Conservation (phyloP, 1,140 invertebrate species). For the Ceratina australensis region DNA sequence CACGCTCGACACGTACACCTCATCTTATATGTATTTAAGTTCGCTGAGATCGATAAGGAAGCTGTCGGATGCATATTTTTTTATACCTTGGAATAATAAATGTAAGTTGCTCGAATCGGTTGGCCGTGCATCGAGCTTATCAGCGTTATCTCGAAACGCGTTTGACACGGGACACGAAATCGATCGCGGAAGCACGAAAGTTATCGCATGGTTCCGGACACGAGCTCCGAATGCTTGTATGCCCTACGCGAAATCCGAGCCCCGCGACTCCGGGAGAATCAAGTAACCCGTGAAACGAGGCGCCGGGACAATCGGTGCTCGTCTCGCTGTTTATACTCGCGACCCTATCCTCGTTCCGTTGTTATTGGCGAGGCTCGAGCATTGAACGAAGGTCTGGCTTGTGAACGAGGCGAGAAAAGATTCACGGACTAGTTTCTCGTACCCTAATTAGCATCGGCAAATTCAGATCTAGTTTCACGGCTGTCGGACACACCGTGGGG, state of each 20-base stretch:
- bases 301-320: not conserved
- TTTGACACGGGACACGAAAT: conserved; percentile 17
- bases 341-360: not conserved
- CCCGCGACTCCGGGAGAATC: not conserved
- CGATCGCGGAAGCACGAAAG: conserved; percentile 9
- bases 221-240: not conserved
- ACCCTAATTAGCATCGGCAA: conserved; percentile 47
- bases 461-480: conserved; percentile 45
- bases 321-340: not conserved
- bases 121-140: conserved; percentile 17
- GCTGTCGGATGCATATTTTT: not conserved
- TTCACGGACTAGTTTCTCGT: conserved; percentile 40
- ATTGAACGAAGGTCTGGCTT: conserved; percentile 27
- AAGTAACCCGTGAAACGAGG: not conserved
- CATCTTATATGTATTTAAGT: not conserved
- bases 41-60: conserved; percentile 23
- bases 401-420: conserved; percentile 17
- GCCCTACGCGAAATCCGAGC: not conserved
- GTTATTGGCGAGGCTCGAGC: conserved; percentile 14
- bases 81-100: not conserved
- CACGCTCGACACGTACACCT: not conserved
- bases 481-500: conserved; percentile 27
- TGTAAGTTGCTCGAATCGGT: too few species aligned
- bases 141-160: not conserved
- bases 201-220: not conserved